Evolutionary conservation across 2,888 invertebrate genomes (phyloP).

Genomic region (Tinea trinotella): DNA sequence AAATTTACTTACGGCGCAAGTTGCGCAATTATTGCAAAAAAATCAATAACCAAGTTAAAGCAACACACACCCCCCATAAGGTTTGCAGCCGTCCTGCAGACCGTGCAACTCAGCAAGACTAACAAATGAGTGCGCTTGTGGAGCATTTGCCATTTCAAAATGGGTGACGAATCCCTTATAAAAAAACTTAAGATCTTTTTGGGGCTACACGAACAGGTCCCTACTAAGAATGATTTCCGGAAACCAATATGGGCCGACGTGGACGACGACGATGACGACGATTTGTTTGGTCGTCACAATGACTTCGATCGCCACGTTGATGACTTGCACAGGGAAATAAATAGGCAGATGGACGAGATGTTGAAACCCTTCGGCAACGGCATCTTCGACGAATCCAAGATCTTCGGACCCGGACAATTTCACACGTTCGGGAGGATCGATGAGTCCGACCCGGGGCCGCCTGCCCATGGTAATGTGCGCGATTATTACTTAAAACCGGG

Average conservation of each 20-base stretch:
- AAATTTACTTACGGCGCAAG: background rate
- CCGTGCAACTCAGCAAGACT: background rate
- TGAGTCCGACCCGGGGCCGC: conserved; percentile 28
- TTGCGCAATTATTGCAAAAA: background rate
- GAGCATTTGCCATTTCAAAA: conserved; percentile 12
- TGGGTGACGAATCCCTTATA: conserved; percentile 38
- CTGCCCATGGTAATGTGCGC: conserved; percentile 40
- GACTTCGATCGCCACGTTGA: conserved; percentile 33
- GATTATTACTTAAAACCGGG: conserved; percentile 62
- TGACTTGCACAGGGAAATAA: conserved; percentile 44
- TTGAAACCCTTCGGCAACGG: conserved; percentile 47
- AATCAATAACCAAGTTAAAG: background rate
- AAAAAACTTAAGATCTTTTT: conserved; percentile 48
- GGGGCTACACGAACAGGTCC: conserved; percentile 39
- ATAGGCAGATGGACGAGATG: conserved; percentile 53
- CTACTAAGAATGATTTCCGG: conserved; percentile 57
- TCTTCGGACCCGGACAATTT: conserved; percentile 34
- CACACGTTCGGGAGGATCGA: conserved; percentile 28
- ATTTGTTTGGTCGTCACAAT: conserved; percentile 43
- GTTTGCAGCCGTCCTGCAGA: background rate
- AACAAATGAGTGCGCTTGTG: background rate
- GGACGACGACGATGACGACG: conserved; percentile 55
- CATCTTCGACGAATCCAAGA: conserved; percentile 49
- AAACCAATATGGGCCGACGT: conserved; percentile 66
- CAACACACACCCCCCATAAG: no score